Evolutionary conservation across 2,888 invertebrate species (phyloP), one percentile per base, ranked within the genome.

Genomic region (Volucella zonaria): DNA sequence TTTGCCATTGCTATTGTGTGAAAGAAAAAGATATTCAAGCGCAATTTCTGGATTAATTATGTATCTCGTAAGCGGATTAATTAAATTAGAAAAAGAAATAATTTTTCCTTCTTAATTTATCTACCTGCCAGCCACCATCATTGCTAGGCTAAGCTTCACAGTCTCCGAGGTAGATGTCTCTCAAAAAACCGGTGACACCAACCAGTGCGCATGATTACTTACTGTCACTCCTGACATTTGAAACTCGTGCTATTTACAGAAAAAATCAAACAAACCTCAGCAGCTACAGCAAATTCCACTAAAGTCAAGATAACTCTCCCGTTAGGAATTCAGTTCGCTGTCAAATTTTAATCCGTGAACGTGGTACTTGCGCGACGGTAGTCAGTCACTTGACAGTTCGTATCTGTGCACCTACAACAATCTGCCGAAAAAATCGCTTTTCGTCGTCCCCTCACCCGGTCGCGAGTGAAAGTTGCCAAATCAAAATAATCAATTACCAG

Each of bases 341-440:
- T 83, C 83, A 83, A 71, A 67, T 83, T 83, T 79, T 79, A 23
- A 83, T 45, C 75, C 79, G 83, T 71, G 42, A 18, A 56, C 9
- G n/a, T 47, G 38, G 58, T 66, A 10, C 3, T 15, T 51, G 70
- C 14, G 52, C 51, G 52, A 62, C 74, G 68, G 59, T 64, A 51
- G 15, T 52, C 62, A 51, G 59, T 74, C 51, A 59, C 66, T 61
- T 71, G 71, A 79, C 75, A 75, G 68, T 38, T 67, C 79, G 56
- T 6, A 31, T 54, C 23, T 66, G 11, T 62, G 52, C 70, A 59
- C 59, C 23, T 67, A 67, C 67, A 67, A 38, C 61, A 43, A 54
- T 31, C 64, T 61, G 38, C 42, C 31, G 54, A 38, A 31, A 11
- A 9, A 79, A 61, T 51, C 6, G 31, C 9, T 38, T 18, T 3